A percentile compares a stretch with the other conserved stretches of the same genome.
Conservation (phyloP, 2,797 vertebrate genomes). For the Nasua narica region DNA sequence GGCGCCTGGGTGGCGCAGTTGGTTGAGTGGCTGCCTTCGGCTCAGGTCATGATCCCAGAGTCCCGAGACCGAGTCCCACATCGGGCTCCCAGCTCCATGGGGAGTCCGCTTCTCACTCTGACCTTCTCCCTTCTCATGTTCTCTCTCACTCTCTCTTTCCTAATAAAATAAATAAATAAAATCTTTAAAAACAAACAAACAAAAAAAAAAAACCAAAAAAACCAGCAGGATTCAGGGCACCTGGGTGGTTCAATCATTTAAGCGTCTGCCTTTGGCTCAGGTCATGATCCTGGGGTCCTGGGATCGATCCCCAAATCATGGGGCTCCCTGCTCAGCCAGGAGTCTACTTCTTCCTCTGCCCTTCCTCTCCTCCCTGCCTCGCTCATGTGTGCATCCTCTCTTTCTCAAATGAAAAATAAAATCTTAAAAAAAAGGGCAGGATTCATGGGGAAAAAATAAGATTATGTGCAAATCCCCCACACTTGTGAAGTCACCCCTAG, state of each 20-base stretch:
- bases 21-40: not conserved
- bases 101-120: not conserved
- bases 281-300: not conserved
- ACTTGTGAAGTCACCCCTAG: not conserved
- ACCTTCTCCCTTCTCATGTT: no score
- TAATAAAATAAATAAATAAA: no score
- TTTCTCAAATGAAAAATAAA: not conserved
- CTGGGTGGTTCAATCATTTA: not conserved
- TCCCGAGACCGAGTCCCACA: not conserved
- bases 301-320: not conserved
- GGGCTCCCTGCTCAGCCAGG: not conserved
- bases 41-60: not conserved
- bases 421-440: not conserved
- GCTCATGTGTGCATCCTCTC: not conserved
- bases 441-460: not conserved
- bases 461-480: not conserved
- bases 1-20: not conserved
- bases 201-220: no score
- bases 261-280: not conserved
- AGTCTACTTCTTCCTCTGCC: not conserved
- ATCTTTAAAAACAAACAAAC: no score
- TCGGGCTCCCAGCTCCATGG: not conserved
- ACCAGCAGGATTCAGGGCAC: not conserved
- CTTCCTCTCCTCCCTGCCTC: accelerated
- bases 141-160: no score